Conservation (phyloP, 2,797 vertebrate species). For the Lithobates sylvaticus region DNA sequence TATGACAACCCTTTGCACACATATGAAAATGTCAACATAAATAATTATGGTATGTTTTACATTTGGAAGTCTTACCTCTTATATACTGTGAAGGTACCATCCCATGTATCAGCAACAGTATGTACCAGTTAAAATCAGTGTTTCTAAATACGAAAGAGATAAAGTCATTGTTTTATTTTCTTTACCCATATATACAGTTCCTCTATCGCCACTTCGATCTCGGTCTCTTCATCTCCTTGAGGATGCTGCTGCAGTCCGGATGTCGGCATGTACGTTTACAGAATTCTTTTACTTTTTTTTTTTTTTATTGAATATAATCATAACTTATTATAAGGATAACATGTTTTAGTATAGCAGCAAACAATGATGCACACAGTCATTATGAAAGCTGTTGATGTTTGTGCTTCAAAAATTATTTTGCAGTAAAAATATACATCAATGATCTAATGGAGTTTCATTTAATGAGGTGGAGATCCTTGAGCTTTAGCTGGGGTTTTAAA, state of each 20-base stretch:
- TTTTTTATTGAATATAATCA: no score
- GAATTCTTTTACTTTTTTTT: background rate
- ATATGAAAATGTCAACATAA: no score
- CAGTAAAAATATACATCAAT: background rate
- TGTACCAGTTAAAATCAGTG: no score
- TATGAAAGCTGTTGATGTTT: no score
- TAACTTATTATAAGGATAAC: background rate
- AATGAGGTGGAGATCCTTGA: no score
- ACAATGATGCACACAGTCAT: background rate
- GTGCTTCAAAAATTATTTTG: background rate
- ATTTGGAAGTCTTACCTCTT: no score
- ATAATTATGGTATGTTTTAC: no score
- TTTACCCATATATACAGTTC: conserved; percentile 73
- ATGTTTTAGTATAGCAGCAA: background rate
- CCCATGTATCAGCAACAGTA: no score
- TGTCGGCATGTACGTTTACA: conserved; percentile 84
- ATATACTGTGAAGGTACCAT: no score
- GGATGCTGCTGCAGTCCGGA: conserved; percentile 78
- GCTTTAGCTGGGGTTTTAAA: no score
- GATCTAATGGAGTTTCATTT: background rate
- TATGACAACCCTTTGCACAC: no score
- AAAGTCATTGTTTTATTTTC: background rate
- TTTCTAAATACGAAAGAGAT: no score
- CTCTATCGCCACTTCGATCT: conserved; percentile 87
- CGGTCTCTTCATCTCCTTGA: conserved; percentile 86